These are phyloP conservation scores for Zaprionus kolodkinae DNA, from an alignment of 1,140 invertebrate species.

Conservation along the genomic window DNA sequence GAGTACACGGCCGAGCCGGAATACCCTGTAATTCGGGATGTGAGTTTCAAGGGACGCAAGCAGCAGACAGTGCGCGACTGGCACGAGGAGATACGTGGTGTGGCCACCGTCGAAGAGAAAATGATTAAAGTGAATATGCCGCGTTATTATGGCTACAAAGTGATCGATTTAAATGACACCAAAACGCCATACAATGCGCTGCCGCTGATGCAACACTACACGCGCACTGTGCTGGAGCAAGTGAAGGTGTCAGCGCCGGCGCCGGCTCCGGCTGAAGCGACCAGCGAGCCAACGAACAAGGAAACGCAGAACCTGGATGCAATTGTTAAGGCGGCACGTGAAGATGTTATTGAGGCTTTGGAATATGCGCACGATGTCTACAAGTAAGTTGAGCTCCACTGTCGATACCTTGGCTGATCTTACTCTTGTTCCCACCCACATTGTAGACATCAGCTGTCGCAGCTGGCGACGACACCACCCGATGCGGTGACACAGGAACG, in stretches of 20 bases:
- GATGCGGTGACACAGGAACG: slow-evolving; percentile 61
- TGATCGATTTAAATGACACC: slow-evolving; percentile 87
- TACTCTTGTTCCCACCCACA: not conserved
- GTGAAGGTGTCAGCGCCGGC: slow-evolving; percentile 23
- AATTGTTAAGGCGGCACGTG: slow-evolving; percentile 56
- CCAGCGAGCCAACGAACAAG: not conserved
- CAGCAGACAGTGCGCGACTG: slow-evolving; percentile 84
- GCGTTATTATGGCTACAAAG: slow-evolving; percentile 90
- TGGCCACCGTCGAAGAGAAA: slow-evolving; percentile 92
- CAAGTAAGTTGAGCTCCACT: slow-evolving; percentile 31
- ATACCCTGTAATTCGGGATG: slow-evolving; percentile 88
- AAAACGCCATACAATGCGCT: slow-evolving; percentile 88
- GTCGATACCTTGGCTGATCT: not conserved
- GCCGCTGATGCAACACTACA: slow-evolving; percentile 88
- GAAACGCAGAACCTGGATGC: slow-evolving; percentile 60
- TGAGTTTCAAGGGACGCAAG: slow-evolving; percentile 83
- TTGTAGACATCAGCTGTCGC: slow-evolving; percentile 75
- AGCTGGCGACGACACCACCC: slow-evolving; percentile 24
- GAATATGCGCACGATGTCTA: slow-evolving; percentile 67
- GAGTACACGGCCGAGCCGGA: slow-evolving; percentile 84
- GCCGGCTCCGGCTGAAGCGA: not conserved
- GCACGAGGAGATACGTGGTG: slow-evolving; percentile 87
- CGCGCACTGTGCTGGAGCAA: slow-evolving; percentile 88
- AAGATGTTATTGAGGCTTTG: slow-evolving; percentile 62
- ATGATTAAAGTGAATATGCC: slow-evolving; percentile 92